Conservation (phyloP, 1,140 invertebrate species). For the Steinernema feltiae region DNA sequence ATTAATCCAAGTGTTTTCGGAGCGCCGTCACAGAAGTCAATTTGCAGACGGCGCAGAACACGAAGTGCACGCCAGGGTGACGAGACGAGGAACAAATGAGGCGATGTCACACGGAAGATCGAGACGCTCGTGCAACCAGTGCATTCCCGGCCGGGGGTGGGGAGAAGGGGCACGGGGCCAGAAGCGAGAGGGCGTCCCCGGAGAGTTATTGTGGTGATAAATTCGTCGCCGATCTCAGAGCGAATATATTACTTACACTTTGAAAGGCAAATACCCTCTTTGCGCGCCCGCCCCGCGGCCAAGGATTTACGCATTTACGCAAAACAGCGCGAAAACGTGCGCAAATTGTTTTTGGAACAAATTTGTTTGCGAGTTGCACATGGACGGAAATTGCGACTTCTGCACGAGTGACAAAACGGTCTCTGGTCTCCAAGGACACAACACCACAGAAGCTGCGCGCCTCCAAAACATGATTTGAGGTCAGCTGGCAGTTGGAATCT, state of each 20-base stretch:
- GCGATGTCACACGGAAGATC: not conserved
- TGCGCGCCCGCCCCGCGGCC: not conserved
- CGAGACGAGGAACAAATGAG: not conserved
- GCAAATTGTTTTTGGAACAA: conserved; percentile 5
- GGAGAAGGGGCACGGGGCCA: not conserved
- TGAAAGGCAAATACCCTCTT: not conserved
- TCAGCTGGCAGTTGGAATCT: too few species aligned
- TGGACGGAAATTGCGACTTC: not conserved
- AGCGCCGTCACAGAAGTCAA: too few species aligned
- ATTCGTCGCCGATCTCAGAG: not conserved
- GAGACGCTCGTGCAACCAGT: not conserved
- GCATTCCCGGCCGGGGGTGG: too few species aligned
- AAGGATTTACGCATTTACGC: too few species aligned
- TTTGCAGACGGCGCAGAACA: not conserved
- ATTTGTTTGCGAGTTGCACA: not conserved
- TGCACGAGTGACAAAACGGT: too few species aligned
- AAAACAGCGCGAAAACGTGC: not conserved
- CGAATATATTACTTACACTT: conserved; percentile 2
- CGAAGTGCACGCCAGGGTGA: not conserved
- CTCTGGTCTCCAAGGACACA: too few species aligned
- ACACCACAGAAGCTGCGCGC: too few species aligned
- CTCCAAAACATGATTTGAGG: too few species aligned
- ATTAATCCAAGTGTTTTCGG: not conserved
- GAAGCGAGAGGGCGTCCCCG: not conserved
- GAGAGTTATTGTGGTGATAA: conserved; percentile 6